Evolutionary conservation across 2,113 vertebrate species (phyloP), one percentile per base, ranked within the genome.

Genomic region (Silurus asotus): DNA sequence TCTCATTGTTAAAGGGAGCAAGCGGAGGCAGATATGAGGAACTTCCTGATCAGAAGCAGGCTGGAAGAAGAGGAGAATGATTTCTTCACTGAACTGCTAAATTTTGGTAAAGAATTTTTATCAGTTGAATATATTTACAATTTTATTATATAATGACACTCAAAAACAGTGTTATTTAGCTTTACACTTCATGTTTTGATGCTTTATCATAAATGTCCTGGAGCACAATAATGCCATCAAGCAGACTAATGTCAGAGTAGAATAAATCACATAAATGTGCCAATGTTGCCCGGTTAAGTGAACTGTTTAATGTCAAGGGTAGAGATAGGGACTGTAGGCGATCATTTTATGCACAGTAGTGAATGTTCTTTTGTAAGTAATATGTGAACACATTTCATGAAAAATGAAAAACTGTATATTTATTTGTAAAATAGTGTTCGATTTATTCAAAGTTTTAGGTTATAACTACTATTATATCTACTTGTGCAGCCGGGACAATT

Each of bases 1-100:
- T 64, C 13, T 28, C 28, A 37, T 8, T 89, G 58, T 92, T 95
- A 89, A 92, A 99, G 98, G 87, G 91, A 90, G 89, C 96, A 95
- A 89, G 86, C 94, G 82, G 96, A 97, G 88, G 92, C 89, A 78
- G 96, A 97, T 82, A 85, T 97, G 76, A 92, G 93, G 79, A 89
- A 61, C 70, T 96, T 96, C 91, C 91, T 98, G 84, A 91, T 91
- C 85, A 93, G 94, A 87, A 89, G 87, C 82, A 91, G 90, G 88
- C 75, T 89, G 90, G 69, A 90, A 76, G 91, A 94, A 81, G 89
- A 84, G 70, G 84, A 89, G 37, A 92, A 93, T 84, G 91, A 85
- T 55, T 81, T 93, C 83, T 91, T 93, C 70, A 90, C 90, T 45
- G 81, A 88, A 75, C 91, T 95, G 82, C 88, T 91, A 83, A 92